A percentile compares a stretch with the other conserved stretches of the same genome.
phyloP scores from a whole-genome alignment of 64 coral and sea anemone species.

The Stylophora pistillata region DNA sequence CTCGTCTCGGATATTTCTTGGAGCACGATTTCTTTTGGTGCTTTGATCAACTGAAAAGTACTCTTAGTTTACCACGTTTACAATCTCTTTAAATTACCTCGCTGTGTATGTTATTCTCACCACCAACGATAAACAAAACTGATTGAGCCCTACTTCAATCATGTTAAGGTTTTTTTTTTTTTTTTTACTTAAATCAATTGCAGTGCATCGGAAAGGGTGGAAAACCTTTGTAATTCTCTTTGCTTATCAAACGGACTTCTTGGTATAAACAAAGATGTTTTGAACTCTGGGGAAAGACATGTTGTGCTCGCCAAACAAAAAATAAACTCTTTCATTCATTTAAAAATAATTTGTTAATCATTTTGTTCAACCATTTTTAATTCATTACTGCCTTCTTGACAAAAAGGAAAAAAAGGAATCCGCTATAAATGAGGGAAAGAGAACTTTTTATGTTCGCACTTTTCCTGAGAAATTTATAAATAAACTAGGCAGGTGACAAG shows the following conservation, averaged over 20 bases:
- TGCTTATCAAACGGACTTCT: background rate
- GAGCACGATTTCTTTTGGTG: no score
- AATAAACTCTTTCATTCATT: conserved; percentile 15
- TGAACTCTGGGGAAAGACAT: background rate
- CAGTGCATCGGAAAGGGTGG: no score
- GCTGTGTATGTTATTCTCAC: background rate
- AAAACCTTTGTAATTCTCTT: no score
- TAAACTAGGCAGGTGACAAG: background rate
- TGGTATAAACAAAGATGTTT: background rate
- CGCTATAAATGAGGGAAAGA: background rate
- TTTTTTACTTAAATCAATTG: no score
- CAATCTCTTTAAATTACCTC: no score
- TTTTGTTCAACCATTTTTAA: no score
- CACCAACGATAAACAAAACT: background rate
- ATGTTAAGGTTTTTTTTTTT: no score
- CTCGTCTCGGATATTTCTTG: no score
- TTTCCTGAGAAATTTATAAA: background rate
- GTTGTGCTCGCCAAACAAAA: background rate
- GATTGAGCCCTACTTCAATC: background rate
- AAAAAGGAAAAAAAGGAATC: conserved; percentile 9
- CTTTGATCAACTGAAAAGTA: no score
- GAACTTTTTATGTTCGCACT: background rate
- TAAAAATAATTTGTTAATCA: background rate
- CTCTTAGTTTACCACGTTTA: no score
- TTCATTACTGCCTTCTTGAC: background rate